Evolutionary conservation across 2,113 vertebrate genomes (phyloP), one percentile per base, ranked within the genome.

Genomic region (Clupea harengus): DNA sequence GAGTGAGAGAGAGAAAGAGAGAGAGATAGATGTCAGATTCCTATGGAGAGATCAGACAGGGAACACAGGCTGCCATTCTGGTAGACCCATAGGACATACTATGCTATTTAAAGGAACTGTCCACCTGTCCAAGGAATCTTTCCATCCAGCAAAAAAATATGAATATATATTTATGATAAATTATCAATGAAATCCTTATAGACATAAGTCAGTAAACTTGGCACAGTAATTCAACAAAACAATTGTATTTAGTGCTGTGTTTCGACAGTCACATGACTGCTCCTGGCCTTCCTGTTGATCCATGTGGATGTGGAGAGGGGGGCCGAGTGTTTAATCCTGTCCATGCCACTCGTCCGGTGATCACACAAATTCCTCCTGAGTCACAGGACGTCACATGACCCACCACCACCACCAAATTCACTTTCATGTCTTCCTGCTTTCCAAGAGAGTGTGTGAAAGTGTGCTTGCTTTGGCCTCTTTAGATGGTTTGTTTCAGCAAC

Each of bases 351-450:
- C 54, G 5, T 20, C 54, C 18, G 22, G 18, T 60, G 54, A 60
- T 60, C 54, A 22, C 54, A 60, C 54, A 60, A 18, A 60, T 60
- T 60, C 54, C 54, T 60, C 54, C 20, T 60, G 54, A 60, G 54
- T 60, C 54, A 60, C 54, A 60, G 20, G 18, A 60, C 18, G 54
- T 87, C 78, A 84, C 82, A 45, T 78, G 45, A n/a, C 82, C 54
- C 54, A 18, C 46, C 13, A 46, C n/a, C 81, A 85, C 86, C 39
- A 39, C 83, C 88, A 82, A 82, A 87, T 89, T 90, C 25, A 88
- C 91, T 90, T 91, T 91, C n/a, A 85, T 49, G 20, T 81, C n/a
- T 47, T 82, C 52, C 82, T 85, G 47, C 82, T 85, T 88, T 88
- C 85, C 89, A 50, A 52, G 85, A 85, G 72, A 81, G 86, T 54